Evolutionary conservation across 2,797 vertebrate genomes (phyloP).

Genomic region (Enteromius mattozi): DNA sequence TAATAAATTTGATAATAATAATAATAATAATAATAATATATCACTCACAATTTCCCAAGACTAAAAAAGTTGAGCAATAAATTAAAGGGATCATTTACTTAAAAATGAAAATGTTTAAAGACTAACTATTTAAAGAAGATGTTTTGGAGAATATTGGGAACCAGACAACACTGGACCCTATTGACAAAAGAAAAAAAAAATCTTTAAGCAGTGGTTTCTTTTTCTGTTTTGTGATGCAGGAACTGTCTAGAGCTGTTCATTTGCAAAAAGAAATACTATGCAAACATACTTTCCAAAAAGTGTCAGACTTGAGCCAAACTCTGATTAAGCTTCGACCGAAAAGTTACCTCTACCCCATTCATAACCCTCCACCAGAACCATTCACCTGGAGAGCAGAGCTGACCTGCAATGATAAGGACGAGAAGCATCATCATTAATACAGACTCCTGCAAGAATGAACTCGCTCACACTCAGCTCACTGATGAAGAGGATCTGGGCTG

Average conservation of each 20-base stretch:
- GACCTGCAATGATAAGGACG: conserved; percentile 1
- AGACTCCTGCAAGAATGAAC: conserved; percentile 11
- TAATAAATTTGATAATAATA: background rate
- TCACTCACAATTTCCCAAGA: background rate
- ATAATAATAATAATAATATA: background rate
- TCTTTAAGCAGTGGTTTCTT: background rate
- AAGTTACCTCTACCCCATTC: conserved; percentile 22
- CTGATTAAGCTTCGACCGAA: conserved; percentile 38
- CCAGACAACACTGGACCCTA: background rate
- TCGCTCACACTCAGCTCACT: background rate
- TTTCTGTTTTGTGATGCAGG: background rate
- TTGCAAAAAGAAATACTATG: conserved; percentile 3
- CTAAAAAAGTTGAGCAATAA: background rate
- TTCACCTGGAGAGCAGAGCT: conserved; percentile 34
- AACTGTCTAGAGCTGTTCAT: background rate
- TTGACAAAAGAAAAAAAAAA: background rate
- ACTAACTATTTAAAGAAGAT: background rate
- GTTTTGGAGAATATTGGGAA: background rate
- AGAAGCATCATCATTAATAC: conserved; percentile 8
- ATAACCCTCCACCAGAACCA: conserved; percentile 7
- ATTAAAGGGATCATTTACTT: background rate
- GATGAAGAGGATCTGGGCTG: background rate
- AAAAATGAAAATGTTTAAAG: background rate
- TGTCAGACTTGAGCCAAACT: conserved; percentile 16
- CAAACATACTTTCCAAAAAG: conserved; percentile 34